Evolutionary conservation across 2,113 vertebrate genomes (phyloP), one percentile per base, ranked within the genome.

Genomic region (Tinamus guttatus): DNA sequence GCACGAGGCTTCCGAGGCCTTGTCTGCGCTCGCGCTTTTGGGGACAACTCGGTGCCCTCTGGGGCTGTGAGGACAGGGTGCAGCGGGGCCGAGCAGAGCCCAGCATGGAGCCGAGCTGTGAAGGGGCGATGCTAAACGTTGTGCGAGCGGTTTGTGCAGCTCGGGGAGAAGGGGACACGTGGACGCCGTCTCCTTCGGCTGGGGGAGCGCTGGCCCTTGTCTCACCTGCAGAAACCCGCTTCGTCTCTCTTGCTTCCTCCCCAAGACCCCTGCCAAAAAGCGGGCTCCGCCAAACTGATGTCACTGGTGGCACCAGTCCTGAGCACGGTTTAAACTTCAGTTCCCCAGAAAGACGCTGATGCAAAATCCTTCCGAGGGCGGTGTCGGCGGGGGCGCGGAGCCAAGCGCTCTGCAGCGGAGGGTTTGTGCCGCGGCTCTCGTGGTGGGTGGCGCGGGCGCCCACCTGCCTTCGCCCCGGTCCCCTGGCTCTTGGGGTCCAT

Each of bases 181-280:
- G 2, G 4, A 6, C 54, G 20, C 58, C 0, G 3, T 11, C 54
- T 65, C 18, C 8, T 34, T 79, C 0, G 1, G 20, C 45, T 36
- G 16, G 9, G 68, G 24, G n/a, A 36, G 34, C 47, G 7, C 49
- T 21, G 30, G n/a, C 25, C 10, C 16, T 81, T 62, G 65, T 40
- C 60, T 65, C 17, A 49, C 27, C 24, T 67, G 7, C 4, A 47
- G 24, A 65, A 64, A 11, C 77, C 38, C 6, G 85, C 4, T 6
- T 8, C 1, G 2, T 52, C 12, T 18, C 11, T 80, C 34, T 68
- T 0, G 2, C 2, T 4, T 69, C 38, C 27, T 54, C 25, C 14
- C 51, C 63, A 62, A 36, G 36, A 9, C 6, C 11, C 15, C 7
- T 65, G 6, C 27, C 18, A 11, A 81, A 78, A 40, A 41, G 40